A percentile compares a stretch with the other conserved stretches of the same genome.
phyloP scores from a whole-genome alignment of 2,113 vertebrate species.

The Tachuris rubrigastra region DNA sequence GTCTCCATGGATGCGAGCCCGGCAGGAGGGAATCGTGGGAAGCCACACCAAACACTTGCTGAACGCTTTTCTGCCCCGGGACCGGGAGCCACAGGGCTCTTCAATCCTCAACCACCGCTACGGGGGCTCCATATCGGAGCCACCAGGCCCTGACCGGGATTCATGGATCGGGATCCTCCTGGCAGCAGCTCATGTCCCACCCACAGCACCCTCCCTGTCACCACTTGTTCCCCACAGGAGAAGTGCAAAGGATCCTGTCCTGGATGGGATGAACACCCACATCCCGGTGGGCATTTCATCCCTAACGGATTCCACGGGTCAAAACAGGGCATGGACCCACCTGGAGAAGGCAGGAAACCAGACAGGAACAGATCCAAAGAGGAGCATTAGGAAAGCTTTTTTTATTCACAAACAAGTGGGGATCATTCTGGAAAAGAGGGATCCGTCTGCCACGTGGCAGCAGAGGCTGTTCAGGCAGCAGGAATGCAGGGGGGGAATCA shows the following conservation, averaged over 20 bases:
- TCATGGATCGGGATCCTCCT: background rate
- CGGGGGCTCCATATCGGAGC: fast-evolving
- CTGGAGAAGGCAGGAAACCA: background rate
- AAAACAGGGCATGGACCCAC: fast-evolving
- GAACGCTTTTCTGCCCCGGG: background rate
- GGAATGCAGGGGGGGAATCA: background rate
- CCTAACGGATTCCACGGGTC: fast-evolving
- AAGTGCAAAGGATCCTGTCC: fast-evolving
- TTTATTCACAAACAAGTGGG: background rate
- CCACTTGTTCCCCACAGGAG: fast-evolving
- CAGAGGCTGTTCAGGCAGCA: fast-evolving
- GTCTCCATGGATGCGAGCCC: constrained; percentile 19
- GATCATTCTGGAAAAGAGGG: background rate
- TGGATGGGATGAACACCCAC: background rate
- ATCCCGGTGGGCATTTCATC: background rate
- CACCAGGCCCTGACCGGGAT: too few species aligned
- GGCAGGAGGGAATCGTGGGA: background rate
- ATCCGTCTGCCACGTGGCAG: fast-evolving
- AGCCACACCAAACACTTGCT: background rate
- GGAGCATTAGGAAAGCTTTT: background rate
- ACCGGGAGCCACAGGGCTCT: background rate
- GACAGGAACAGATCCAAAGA: background rate
- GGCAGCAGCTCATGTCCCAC: background rate
- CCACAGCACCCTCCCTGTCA: background rate
- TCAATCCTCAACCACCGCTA: background rate